Conservation (phyloP, 2,888 invertebrate species). For the Crepidodera aurea region DNA sequence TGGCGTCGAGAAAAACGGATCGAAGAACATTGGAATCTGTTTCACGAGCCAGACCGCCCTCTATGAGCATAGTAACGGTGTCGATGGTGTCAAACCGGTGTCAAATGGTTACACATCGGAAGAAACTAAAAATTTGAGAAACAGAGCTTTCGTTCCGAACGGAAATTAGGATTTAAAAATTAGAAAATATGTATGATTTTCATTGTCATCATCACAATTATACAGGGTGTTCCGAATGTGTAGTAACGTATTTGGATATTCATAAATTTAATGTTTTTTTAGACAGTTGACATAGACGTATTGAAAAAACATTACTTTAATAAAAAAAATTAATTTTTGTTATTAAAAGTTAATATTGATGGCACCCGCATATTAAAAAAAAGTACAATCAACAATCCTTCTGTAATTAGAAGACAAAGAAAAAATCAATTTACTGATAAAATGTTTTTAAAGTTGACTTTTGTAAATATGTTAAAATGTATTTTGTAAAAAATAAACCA, state of each 20-base stretch:
- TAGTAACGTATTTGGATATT: too few species aligned
- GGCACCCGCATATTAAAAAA: too few species aligned
- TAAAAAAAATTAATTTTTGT: too few species aligned
- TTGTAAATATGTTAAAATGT: background rate
- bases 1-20: conserved; percentile 36
- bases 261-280: too few species aligned
- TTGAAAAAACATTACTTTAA: too few species aligned
- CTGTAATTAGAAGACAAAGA: too few species aligned
- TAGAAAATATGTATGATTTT: conserved; percentile 17
- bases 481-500: too few species aligned
- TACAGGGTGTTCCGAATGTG: background rate
- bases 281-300: too few species aligned
- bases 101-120: conserved; percentile 63
- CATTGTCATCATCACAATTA: conserved; percentile 34
- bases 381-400: too few species aligned
- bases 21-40: conserved; percentile 53
- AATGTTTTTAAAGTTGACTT: background rate
- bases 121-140: conserved; percentile 60
- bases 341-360: too few species aligned
- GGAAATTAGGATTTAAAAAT: conserved; percentile 24
- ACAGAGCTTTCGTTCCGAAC: conserved; percentile 63
- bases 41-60: conserved; percentile 57
- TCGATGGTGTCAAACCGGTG: conserved; percentile 57
- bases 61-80: conserved; percentile 54
- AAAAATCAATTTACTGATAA: background rate